Percentiles rank a stretch among this genome's conserved stretches.
phyloP scores from a whole-genome alignment of 2,888 invertebrate species.

The Melinopterus prodromus region DNA sequence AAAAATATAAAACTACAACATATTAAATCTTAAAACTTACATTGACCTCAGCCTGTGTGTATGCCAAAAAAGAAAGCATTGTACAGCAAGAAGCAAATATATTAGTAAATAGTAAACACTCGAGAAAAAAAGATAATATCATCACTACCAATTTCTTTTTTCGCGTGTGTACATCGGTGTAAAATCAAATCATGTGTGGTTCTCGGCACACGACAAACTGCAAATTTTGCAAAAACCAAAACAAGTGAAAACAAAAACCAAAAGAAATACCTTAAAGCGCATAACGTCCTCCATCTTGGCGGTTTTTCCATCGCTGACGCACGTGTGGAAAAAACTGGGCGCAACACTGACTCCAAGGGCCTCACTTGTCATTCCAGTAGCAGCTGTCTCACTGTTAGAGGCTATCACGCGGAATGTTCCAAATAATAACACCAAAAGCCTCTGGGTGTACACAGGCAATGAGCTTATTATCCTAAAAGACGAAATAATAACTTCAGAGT shows the following conservation, averaged over 20 bases:
- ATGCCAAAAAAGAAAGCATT: slow-evolving; percentile 61
- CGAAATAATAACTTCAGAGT: not conserved
- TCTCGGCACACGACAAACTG: not conserved
- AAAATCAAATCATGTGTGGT: slow-evolving; percentile 10
- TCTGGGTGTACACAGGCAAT: slow-evolving; percentile 89
- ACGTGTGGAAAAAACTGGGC: slow-evolving; percentile 95
- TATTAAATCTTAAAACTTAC: slow-evolving; percentile 65
- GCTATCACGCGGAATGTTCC: slow-evolving; percentile 97
- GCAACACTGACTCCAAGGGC: slow-evolving; percentile 95
- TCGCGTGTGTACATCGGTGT: not conserved
- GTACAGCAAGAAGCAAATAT: slow-evolving; percentile 56
- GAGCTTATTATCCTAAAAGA: slow-evolving; percentile 82
- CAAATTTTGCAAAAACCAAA: slow-evolving; percentile 20
- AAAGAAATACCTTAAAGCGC: slow-evolving; percentile 81
- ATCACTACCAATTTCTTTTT: not conserved
- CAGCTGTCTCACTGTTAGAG: slow-evolving; percentile 87
- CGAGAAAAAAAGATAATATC: not conserved
- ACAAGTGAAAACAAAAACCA: not conserved
- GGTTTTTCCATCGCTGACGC: slow-evolving; percentile 93
- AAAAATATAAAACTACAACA: not conserved
- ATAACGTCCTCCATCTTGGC: slow-evolving; percentile 96
- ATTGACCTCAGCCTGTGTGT: slow-evolving; percentile 74
- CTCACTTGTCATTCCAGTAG: slow-evolving; percentile 94
- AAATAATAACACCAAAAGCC: slow-evolving; percentile 91
- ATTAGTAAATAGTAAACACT: not conserved